Evolutionary conservation across 2,888 invertebrate genomes (phyloP), one percentile per base, ranked within the genome.

Genomic region (Thereva nobilitata): DNA sequence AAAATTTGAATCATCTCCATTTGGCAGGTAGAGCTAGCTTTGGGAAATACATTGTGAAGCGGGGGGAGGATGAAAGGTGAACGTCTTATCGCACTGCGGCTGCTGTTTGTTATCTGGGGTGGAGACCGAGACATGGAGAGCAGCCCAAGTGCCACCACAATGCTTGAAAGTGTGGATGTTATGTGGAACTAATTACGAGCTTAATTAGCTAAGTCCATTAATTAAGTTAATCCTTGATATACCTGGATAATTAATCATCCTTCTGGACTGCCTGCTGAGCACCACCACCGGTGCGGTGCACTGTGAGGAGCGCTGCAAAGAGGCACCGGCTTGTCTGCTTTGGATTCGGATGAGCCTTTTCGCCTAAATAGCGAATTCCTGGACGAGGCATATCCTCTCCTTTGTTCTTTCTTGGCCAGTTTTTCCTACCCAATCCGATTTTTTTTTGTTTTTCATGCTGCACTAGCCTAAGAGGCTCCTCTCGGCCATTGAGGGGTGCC

Each of bases 151-250:
- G 23, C 23, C 23, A 23, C 23, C 23, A 23, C 23, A 23, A n/a
- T n/a, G n/a, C n/a, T n/a, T n/a, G 5, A 9, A 47, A 47, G 5
- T 10, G n/a, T n/a, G 47, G 47, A 47, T 10, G 52, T 64, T 68
- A 57, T 66, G 68, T 66, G 64, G 66, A 69, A 69, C 69, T 63
- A 67, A 69, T 69, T 67, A 69, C 57, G 42, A 67, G 67, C 64
- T 69, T 69, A 69, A 69, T 69, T 69, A 69, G 69, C 57, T 45
- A 64, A 69, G 67, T 66, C 69, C 69, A 69, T 69, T 69, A 69
- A 69, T 69, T 69, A 69, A 57, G 45, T 44, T 63, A 64, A 68
- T 64, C 66, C 64, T 68, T 66, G 64, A 68, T 23, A 2, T 56
- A 57, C 55, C 55, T 57, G 44, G 68, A 61, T 64, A 66, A 68